A percentile compares a stretch with the other conserved stretches of the same genome.
Evolutionary conservation across 2,888 invertebrate genomes (phyloP).

Genomic region (Morpho deidamia): DNA sequence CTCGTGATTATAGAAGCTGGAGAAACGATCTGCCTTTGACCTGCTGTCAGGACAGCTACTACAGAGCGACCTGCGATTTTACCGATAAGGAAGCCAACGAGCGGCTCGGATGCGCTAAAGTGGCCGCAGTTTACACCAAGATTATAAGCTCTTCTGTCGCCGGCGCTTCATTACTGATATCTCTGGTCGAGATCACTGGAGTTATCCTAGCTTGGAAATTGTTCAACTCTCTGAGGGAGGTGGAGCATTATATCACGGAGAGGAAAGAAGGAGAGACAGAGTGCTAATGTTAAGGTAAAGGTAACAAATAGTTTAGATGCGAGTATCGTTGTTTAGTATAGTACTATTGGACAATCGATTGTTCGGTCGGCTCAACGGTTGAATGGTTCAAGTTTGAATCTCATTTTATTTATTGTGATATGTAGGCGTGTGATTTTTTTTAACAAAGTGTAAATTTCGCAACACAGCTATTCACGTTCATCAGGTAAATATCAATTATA

Average conservation of each 20-base stretch:
- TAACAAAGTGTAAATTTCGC: background rate
- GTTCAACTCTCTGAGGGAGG: slow-evolving; percentile 60
- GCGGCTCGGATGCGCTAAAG: slow-evolving; percentile 68
- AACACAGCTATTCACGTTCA: background rate
- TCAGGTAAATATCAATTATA: background rate
- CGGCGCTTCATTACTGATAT: slow-evolving; percentile 59
- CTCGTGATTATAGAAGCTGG: slow-evolving; percentile 67
- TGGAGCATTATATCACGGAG: slow-evolving; percentile 68
- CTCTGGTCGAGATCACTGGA: slow-evolving; percentile 57
- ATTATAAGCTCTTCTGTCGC: slow-evolving; percentile 69
- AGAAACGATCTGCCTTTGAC: slow-evolving; percentile 65
- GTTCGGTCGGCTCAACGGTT: slow-evolving; percentile 9
- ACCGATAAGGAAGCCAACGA: slow-evolving; percentile 73
- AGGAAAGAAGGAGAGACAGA: slow-evolving; percentile 70
- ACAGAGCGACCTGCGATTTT: slow-evolving; percentile 64
- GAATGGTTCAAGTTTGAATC: slow-evolving; percentile 13
- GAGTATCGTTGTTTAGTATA: slow-evolving; percentile 2
- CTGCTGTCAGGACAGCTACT: slow-evolving; percentile 66
- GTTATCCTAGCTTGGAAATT: slow-evolving; percentile 62
- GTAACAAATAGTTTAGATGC: slow-evolving; percentile 15
- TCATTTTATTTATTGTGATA: slow-evolving; percentile 13
- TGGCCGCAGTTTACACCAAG: slow-evolving; percentile 69
- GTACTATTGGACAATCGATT: slow-evolving; percentile 1
- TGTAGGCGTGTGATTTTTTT: slow-evolving; percentile 6
- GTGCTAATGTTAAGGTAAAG: slow-evolving; percentile 42